A percentile compares a stretch with the other conserved stretches of the same genome.
Evolutionary conservation across 2,888 invertebrate genomes (phyloP).

Genomic region (Lissonota sp.): DNA sequence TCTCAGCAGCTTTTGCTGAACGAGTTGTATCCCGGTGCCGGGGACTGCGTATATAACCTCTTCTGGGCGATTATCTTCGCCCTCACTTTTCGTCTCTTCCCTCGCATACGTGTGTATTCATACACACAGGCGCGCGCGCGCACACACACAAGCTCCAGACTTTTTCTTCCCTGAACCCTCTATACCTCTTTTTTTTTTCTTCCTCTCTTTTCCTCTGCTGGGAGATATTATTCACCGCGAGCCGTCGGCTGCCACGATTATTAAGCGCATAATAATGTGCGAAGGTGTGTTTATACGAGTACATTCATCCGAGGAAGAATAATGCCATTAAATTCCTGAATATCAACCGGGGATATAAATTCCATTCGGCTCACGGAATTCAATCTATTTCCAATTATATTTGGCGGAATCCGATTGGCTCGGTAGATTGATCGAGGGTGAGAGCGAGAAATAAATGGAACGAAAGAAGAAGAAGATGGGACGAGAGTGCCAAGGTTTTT

Average conservation of each 20-base stretch:
- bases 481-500: conserved; percentile 70
- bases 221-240: conserved; percentile 57
- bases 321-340: conserved; percentile 45
- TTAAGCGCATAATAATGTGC: conserved; percentile 58
- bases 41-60: conserved; percentile 16
- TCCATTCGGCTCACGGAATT: conserved; percentile 61
- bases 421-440: conserved; percentile 32
- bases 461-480: conserved; percentile 41
- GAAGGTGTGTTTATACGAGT: conserved; percentile 28
- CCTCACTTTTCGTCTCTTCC: conserved; percentile 27
- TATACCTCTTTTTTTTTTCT: no score
- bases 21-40: conserved; percentile 32
- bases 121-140: conserved; percentile 46
- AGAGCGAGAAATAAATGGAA: conserved; percentile 21
- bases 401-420: conserved; percentile 38
- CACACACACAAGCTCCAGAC: conserved; percentile 65
- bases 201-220: conserved; percentile 62
- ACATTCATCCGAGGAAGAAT: conserved; percentile 28
- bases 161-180: conserved; percentile 5
- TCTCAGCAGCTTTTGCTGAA: conserved; percentile 28
- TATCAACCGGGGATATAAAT: conserved; percentile 42
- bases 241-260: conserved; percentile 56
- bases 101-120: conserved; percentile 28
- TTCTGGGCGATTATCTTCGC: conserved; percentile 56
- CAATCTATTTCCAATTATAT: conserved; percentile 65